A percentile compares a stretch with the other conserved stretches of the same genome.
Evolutionary conservation across 1,140 invertebrate genomes (phyloP).

Genomic region (Limonius californicus): DNA sequence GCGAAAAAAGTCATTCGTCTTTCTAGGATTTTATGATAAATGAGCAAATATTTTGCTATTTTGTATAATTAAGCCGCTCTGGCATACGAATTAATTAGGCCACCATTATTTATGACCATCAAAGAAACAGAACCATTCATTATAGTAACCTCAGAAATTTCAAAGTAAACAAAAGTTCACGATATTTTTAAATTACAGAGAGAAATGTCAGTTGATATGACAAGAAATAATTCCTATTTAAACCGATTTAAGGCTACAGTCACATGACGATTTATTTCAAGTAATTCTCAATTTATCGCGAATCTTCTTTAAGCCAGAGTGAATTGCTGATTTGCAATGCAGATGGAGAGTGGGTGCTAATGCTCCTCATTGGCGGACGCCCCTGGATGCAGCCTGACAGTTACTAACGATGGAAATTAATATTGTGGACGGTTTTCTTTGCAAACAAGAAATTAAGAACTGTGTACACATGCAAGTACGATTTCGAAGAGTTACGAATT

Average conservation of each 20-base stretch:
- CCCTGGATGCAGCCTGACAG: conserved; percentile 28
- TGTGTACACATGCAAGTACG: background rate
- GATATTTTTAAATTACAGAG: too few species aligned
- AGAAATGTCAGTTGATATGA: too few species aligned
- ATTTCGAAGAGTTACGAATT: too few species aligned
- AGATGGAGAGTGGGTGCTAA: conserved; percentile 27
- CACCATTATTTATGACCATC: too few species aligned
- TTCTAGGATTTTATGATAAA: too few species aligned
- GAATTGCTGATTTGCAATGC: conserved; percentile 38
- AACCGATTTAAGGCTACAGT: background rate
- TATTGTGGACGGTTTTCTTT: conserved; percentile 21
- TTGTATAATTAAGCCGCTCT: too few species aligned
- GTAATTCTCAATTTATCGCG: conserved; percentile 33
- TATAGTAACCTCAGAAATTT: too few species aligned
- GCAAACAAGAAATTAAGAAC: conserved; percentile 3
- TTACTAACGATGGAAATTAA: conserved; percentile 32
- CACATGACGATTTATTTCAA: conserved; percentile 28
- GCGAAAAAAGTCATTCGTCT: too few species aligned
- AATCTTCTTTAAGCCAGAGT: conserved; percentile 30
- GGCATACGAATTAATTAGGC: too few species aligned
- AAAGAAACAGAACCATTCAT: too few species aligned
- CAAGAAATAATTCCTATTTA: background rate
- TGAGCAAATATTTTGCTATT: too few species aligned
- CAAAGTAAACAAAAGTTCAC: too few species aligned
- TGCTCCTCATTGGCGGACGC: conserved; percentile 22